Evolutionary conservation across 2,797 vertebrate genomes (phyloP).

Genomic region (Acrocephalus scirpaceus): DNA sequence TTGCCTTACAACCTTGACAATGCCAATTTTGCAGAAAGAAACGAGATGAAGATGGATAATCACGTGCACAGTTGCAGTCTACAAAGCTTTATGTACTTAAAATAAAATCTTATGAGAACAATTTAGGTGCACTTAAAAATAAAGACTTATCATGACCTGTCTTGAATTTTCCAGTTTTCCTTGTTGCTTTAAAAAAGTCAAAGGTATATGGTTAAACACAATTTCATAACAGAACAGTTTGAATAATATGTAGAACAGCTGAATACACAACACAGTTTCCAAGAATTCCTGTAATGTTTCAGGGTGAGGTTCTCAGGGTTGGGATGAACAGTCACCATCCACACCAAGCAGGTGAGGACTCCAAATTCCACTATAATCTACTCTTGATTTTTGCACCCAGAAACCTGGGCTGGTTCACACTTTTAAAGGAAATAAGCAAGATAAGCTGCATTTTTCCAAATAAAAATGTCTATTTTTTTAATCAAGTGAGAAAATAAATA

Average conservation of each 20-base stretch:
- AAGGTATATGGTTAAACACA: constrained; percentile 62
- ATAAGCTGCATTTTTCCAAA: not conserved
- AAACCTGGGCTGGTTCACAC: not conserved
- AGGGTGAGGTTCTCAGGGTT: not conserved
- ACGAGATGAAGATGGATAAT: constrained; percentile 32
- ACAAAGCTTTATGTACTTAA: constrained; percentile 59
- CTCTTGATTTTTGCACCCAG: not conserved
- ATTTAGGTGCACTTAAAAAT: constrained; percentile 56
- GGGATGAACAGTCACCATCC: not conserved
- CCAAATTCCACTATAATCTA: not conserved
- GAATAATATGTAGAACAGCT: constrained; percentile 52
- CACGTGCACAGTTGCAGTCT: constrained; percentile 56
- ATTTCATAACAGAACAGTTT: constrained; percentile 43
- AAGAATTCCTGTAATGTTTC: constrained; percentile 19
- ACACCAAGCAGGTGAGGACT: not conserved
- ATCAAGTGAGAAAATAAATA: not conserved
- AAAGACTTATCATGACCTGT: constrained; percentile 65
- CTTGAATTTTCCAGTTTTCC: constrained; percentile 66
- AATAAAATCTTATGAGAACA: constrained; percentile 61
- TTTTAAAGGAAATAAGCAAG: not conserved
- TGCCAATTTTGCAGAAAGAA: constrained; percentile 36
- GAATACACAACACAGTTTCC: constrained; percentile 53
- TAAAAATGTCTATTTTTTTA: not conserved
- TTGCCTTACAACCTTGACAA: constrained; percentile 78
- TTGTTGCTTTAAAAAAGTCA: constrained; percentile 71